Evolutionary conservation across 2,888 invertebrate species (phyloP).

Genomic region (Andrena bicolor): DNA sequence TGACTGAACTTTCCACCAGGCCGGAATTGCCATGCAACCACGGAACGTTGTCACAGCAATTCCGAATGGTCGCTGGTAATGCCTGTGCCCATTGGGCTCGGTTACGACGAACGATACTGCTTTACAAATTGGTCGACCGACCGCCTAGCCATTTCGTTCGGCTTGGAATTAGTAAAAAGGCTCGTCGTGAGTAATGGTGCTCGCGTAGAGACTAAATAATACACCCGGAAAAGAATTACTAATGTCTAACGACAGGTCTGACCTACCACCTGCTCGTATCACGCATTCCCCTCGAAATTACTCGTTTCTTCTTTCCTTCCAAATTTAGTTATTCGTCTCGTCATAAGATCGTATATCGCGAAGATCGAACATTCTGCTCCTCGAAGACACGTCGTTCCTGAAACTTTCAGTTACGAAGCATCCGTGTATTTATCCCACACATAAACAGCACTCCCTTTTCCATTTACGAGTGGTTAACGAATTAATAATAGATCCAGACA

Average conservation of each 20-base stretch:
- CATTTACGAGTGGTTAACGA: background rate
- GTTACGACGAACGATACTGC: constrained; percentile 55
- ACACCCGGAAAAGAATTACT: background rate
- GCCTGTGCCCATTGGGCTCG: constrained; percentile 39
- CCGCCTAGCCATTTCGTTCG: constrained; percentile 31
- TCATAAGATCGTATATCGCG: no score
- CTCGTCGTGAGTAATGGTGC: constrained; percentile 17
- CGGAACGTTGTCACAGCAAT: constrained; percentile 70
- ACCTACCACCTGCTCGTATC: background rate
- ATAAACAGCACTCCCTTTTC: background rate
- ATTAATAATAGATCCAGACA: constrained; percentile 5
- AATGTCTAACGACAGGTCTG: background rate
- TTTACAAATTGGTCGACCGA: constrained; percentile 51
- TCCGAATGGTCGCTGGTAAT: constrained; percentile 53
- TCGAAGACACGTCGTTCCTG: no score
- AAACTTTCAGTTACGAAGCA: no score
- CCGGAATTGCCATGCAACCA: constrained; percentile 62
- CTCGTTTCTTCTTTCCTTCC: no score
- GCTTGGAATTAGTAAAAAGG: constrained; percentile 50
- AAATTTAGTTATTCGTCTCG: no score
- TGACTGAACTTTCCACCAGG: constrained; percentile 64
- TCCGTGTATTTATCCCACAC: background rate
- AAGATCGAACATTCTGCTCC: no score
- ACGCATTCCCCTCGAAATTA: no score
- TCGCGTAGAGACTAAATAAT: constrained; percentile 10